Conservation (phyloP, 2,797 vertebrate genomes). For the Anabas testudineus region DNA sequence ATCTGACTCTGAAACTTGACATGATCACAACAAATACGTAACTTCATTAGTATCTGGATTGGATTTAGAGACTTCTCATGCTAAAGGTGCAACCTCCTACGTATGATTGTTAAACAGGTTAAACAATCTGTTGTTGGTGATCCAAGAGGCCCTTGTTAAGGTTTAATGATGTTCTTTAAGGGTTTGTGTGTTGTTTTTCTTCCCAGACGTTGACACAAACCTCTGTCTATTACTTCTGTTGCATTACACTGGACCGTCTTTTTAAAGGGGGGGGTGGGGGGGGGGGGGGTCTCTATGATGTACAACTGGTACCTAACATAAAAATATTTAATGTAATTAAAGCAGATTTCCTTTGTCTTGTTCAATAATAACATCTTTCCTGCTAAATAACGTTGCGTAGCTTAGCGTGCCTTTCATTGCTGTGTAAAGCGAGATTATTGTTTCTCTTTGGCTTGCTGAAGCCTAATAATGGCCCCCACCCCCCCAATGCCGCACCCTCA, state of each 20-base stretch:
- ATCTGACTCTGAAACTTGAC: not conserved
- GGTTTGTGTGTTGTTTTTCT: not conserved
- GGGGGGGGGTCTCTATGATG: slow-evolving; percentile 1
- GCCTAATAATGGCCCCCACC: slow-evolving; percentile 23
- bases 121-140: not conserved
- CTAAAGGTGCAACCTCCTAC: too few relatives aligned
- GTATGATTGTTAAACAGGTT: not conserved
- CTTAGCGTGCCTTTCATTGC: slow-evolving; percentile 52
- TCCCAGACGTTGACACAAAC: not conserved
- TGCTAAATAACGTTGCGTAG: slow-evolving; percentile 53
- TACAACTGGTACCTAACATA: slow-evolving; percentile 8
- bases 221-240: slow-evolving; percentile 5
- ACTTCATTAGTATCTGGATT: not conserved
- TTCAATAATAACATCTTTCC: slow-evolving; percentile 46
- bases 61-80: not conserved
- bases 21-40: too few relatives aligned
- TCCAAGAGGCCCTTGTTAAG: not conserved
- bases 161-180: not conserved
- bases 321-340: slow-evolving; percentile 28
- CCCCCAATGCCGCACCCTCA: too few relatives aligned
- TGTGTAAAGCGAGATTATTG: slow-evolving; percentile 30
- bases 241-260: slow-evolving; percentile 11
- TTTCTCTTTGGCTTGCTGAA: slow-evolving; percentile 40
- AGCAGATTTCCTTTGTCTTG: slow-evolving; percentile 25
- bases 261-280: too few relatives aligned